Conservation (phyloP, 2,888 invertebrate genomes). For the Melitaea athalia region DNA sequence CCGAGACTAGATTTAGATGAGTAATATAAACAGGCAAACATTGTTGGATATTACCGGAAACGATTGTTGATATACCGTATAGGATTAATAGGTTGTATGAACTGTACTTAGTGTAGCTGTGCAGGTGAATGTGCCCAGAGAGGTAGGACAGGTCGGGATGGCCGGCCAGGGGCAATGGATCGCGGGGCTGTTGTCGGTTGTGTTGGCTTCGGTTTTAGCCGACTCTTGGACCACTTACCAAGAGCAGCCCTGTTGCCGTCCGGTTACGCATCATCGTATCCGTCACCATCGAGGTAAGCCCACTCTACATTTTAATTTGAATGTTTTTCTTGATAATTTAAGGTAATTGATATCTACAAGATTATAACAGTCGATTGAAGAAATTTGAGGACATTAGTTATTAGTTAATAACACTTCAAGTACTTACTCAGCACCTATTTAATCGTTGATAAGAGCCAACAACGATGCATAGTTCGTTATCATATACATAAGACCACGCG, state of each 20-base stretch:
- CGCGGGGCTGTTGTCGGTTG: slow-evolving; percentile 61
- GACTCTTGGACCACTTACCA: slow-evolving; percentile 86
- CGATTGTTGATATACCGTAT: slow-evolving; percentile 62
- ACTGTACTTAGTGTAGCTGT: slow-evolving; percentile 51
- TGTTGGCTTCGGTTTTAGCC: slow-evolving; percentile 77
- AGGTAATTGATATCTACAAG: no score
- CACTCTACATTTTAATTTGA: neutral
- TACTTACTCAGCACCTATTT: slow-evolving; percentile 19
- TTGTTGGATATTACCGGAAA: slow-evolving; percentile 68
- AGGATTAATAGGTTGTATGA: slow-evolving; percentile 48
- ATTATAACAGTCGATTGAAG: no score
- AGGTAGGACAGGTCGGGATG: slow-evolving; percentile 56
- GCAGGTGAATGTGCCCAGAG: slow-evolving; percentile 58
- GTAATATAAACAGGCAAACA: slow-evolving; percentile 73
- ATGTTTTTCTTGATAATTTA: neutral
- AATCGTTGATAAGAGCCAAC: slow-evolving; percentile 23
- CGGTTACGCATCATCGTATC: slow-evolving; percentile 82
- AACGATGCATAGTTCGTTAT: slow-evolving; percentile 27
- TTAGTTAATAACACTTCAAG: neutral
- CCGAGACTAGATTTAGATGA: slow-evolving; percentile 61
- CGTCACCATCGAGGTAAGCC: slow-evolving; percentile 84
- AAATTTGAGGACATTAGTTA: neutral
- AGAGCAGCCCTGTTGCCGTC: slow-evolving; percentile 85
- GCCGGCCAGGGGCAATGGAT: slow-evolving; percentile 60
- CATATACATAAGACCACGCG: slow-evolving; percentile 18